Evolutionary conservation across 2,888 invertebrate species (phyloP).

Genomic region (Pinctada fucata): DNA sequence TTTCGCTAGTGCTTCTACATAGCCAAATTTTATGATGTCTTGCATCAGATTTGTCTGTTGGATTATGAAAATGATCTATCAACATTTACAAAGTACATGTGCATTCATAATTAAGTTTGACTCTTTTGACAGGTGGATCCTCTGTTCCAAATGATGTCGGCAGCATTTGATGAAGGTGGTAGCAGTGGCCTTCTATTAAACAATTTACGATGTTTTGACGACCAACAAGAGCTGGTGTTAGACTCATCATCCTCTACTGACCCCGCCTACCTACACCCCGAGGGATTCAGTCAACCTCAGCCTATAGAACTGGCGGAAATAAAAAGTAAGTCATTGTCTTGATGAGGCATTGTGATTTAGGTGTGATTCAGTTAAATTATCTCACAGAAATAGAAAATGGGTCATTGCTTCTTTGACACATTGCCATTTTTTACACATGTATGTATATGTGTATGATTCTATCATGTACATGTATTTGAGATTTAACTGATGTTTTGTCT

Average conservation of each 20-base stretch:
- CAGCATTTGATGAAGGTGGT: slow-evolving; percentile 77
- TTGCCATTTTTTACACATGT: too few species aligned
- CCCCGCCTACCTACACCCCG: slow-evolving; percentile 5
- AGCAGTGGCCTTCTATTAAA: slow-evolving; percentile 75
- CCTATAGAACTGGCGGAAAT: slow-evolving; percentile 57
- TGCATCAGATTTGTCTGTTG: neutral
- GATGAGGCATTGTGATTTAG: too few species aligned
- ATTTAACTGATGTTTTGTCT: too few species aligned
- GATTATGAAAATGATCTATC: too few species aligned
- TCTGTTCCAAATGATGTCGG: slow-evolving; percentile 76
- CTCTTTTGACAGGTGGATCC: slow-evolving; percentile 71
- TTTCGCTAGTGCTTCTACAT: neutral
- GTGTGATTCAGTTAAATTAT: too few species aligned
- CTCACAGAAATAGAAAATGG: too few species aligned
- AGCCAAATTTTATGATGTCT: neutral
- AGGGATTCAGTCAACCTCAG: slow-evolving; percentile 15
- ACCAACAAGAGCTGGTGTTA: slow-evolving; percentile 72
- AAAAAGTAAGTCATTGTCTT: slow-evolving; percentile 54
- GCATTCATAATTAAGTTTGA: too few species aligned
- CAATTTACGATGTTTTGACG: slow-evolving; percentile 71
- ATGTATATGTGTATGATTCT: too few species aligned
- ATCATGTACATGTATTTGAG: too few species aligned
- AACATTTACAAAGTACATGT: too few species aligned
- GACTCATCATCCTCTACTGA: slow-evolving; percentile 72
- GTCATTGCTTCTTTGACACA: too few species aligned